Evolutionary conservation across 2,113 vertebrate genomes (phyloP).

Genomic region (Turdus rufiventris): DNA sequence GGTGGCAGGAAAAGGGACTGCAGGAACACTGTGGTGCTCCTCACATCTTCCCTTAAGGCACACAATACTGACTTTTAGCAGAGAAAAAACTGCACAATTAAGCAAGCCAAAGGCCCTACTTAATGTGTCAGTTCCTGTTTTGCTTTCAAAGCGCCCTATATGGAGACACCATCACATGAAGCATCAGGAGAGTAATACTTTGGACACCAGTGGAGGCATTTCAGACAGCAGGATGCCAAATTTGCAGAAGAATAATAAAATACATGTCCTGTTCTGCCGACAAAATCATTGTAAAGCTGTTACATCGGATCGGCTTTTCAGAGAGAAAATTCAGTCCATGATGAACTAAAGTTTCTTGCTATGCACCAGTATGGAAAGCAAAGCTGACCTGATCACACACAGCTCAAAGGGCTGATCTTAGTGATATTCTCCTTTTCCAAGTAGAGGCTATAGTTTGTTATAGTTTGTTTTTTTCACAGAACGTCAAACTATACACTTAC

Average conservation of each 20-base stretch:
- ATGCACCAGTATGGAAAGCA: neutral
- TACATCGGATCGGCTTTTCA: neutral
- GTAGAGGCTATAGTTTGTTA: neutral
- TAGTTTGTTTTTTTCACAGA: neutral
- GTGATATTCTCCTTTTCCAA: neutral
- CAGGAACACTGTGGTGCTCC: rapidly evolving
- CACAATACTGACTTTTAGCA: neutral
- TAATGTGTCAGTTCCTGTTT: neutral
- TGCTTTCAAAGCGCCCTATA: neutral
- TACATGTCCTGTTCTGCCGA: rapidly evolving
- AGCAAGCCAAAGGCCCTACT: neutral
- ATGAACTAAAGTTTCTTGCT: neutral
- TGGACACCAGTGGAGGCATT: neutral
- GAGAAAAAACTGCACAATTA: neutral
- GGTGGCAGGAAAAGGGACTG: neutral
- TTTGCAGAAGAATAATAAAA: neutral
- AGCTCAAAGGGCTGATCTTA: neutral
- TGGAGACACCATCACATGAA: neutral
- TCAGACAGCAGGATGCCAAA: neutral
- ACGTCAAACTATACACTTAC: neutral
- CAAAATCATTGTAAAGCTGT: neutral
- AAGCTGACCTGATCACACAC: neutral
- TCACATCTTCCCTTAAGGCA: neutral
- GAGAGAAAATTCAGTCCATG: neutral
- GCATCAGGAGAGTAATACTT: neutral